Conservation (phyloP, 23 tunicate species). For the Oikopleura dioica region DNA sequence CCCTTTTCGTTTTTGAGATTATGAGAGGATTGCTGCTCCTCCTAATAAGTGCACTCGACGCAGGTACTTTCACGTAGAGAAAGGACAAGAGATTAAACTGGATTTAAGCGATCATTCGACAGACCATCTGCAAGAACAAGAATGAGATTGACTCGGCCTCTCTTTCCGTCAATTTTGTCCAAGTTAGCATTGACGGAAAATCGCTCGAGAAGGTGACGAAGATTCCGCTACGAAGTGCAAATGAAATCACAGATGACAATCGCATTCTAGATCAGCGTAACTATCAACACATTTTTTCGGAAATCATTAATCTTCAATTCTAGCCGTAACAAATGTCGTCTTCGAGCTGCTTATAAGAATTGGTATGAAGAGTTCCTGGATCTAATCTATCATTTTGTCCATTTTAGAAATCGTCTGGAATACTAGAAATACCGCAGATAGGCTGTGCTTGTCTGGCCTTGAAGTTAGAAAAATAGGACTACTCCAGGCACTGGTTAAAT, state of each 20-base stretch:
- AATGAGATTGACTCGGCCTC: neutral
- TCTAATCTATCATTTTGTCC: too few relatives aligned
- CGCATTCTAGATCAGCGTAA: neutral
- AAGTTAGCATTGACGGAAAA: slow-evolving; percentile 9
- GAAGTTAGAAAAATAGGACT: slow-evolving; percentile 8
- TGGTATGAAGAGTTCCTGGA: too few relatives aligned
- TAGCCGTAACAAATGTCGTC: neutral
- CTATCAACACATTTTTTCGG: neutral
- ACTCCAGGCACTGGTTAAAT: too few relatives aligned
- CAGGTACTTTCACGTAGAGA: too few relatives aligned
- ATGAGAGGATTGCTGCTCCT: too few relatives aligned
- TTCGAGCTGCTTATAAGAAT: neutral
- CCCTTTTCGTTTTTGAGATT: too few relatives aligned
- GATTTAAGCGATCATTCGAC: slow-evolving; percentile 7
- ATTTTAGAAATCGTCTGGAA: slow-evolving; percentile 1
- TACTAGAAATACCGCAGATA: neutral
- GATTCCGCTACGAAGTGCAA: neutral
- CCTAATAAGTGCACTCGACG: too few relatives aligned
- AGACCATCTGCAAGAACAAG: neutral
- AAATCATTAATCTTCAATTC: neutral
- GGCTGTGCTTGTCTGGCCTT: neutral
- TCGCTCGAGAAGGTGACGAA: neutral
- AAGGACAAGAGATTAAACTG: too few relatives aligned
- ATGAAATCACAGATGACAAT: neutral
- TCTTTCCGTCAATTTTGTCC: slow-evolving; percentile 4